Evolutionary conservation across 2,888 invertebrate genomes (phyloP), one percentile per base, ranked within the genome.

Genomic region (Acrobasis suavella): DNA sequence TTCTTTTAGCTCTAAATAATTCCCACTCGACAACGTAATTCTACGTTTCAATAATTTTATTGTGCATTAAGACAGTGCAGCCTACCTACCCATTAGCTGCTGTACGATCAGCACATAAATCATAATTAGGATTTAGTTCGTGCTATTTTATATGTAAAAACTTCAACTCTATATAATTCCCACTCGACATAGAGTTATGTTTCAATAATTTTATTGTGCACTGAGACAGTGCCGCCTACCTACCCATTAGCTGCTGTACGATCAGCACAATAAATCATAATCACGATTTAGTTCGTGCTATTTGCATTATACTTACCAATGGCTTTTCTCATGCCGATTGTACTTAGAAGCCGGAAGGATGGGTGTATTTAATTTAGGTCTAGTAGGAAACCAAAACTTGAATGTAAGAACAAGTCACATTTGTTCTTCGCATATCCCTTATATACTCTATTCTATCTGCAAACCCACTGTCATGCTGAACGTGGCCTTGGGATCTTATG

Each of bases 181-280:
- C n/a, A 7, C 42, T 1, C 16, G 6, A 58, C 58, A 64, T 62
- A 65, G 59, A 32, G 32, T 62, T 62, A 63, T 60, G 62, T 58
- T 32, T 32, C 32, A 32, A 32, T 32, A 66, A 67, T 63, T 63
- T 62, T 62, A 62, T 63, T 62, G 60, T 51, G 42, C 39, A 42
- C 74, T 78, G 73, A 78, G 77, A 74, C 74, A 65, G 64, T 64
- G 62, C 74, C 77, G 75, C 79, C 79, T 76, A 77, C 80, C 60
- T 60, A 60, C 60, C 39, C 9, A 60, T 51, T 60, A 60, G 60
- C 59, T 38, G 60, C 62, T 50, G 60, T 65, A 54, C 56, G 62
- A 56, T 61, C 61, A 42, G 46, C 52, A 46, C n/a, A 2, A 56
- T 56, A 56, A 56, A 56, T 56, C 56, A 55, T 55, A n/a, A 55